These are phyloP conservation scores for Parasteatoda lunata DNA, from an alignment of 2,888 invertebrate genomes.

Conservation along the genomic window DNA sequence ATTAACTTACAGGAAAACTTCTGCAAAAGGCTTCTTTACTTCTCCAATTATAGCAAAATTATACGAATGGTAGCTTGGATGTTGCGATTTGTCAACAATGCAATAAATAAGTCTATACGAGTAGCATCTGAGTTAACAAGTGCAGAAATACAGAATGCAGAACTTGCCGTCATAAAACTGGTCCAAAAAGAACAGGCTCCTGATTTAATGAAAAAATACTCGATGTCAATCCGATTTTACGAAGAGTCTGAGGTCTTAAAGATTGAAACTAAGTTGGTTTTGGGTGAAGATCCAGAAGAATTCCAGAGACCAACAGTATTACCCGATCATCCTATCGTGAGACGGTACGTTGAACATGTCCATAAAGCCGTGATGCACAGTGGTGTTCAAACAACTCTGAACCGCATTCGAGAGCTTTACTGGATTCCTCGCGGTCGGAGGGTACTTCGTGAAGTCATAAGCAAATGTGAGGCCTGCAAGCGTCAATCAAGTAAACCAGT, in stretches of 20 bases:
- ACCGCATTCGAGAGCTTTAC: neutral
- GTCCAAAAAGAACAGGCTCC: too few relatives aligned
- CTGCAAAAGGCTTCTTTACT: too few relatives aligned
- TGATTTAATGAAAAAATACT: too few relatives aligned
- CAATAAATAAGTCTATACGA: too few relatives aligned
- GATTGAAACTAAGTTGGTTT: neutral
- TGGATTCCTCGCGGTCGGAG: neutral
- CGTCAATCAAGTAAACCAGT: neutral
- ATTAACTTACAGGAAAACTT: too few relatives aligned
- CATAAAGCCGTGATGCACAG: neutral
- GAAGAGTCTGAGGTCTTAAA: neutral
- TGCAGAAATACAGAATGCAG: too few relatives aligned
- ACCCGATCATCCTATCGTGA: neutral
- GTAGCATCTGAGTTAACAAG: too few relatives aligned
- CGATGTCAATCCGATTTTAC: neutral
- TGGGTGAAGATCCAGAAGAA: constrained; percentile 3
- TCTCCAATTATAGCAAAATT: too few relatives aligned
- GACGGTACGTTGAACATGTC: neutral
- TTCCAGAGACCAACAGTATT: constrained; percentile 1
- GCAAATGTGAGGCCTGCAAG: neutral
- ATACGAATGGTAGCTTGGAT: too few relatives aligned
- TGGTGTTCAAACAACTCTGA: too few relatives aligned
- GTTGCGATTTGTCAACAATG: too few relatives aligned
- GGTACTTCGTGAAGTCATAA: neutral
- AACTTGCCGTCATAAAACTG: too few relatives aligned